These are phyloP conservation scores for Babyrousa celebensis DNA, from an alignment of 2,797 vertebrate genomes.

Conservation along the genomic window DNA sequence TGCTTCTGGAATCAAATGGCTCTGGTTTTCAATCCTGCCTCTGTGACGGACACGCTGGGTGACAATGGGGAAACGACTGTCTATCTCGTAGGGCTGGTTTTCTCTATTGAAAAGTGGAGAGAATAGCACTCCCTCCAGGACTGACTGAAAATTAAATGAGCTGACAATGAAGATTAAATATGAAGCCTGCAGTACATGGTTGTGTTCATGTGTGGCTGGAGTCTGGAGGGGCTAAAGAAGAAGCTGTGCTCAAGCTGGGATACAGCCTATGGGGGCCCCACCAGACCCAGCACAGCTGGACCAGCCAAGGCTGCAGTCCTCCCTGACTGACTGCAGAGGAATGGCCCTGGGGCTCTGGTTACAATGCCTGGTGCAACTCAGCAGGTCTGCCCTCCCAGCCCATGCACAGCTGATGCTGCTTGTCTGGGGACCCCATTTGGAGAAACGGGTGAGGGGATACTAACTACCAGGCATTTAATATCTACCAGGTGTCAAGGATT, in stretches of 20 bases:
- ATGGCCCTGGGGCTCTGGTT: not conserved
- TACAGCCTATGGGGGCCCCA: not conserved
- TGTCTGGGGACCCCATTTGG: not conserved
- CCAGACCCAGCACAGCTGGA: not conserved
- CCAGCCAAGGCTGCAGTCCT: not conserved
- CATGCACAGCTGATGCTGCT: not conserved
- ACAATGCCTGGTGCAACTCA: not conserved
- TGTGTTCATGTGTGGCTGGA: not conserved
- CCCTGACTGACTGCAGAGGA: not conserved
- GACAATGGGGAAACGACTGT: not conserved
- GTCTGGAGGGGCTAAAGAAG: not conserved
- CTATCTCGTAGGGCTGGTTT: not conserved
- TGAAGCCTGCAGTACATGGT: rapidly evolving
- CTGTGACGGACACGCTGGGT: not conserved
- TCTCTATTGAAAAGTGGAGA: not conserved
- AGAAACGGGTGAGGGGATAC: not conserved
- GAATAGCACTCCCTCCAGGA: not conserved
- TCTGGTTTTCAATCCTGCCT: not conserved
- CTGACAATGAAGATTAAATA: not conserved
- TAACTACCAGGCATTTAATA: not conserved
- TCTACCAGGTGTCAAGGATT: not conserved
- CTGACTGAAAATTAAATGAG: not conserved
- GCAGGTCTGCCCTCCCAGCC: not conserved
- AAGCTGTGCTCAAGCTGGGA: not conserved
- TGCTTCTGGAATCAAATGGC: not conserved